Evolutionary conservation across 53 echinoderm and acorn worm species (phyloP), one percentile per base, ranked within the genome.

Genomic region (Antedon mediterranea): DNA sequence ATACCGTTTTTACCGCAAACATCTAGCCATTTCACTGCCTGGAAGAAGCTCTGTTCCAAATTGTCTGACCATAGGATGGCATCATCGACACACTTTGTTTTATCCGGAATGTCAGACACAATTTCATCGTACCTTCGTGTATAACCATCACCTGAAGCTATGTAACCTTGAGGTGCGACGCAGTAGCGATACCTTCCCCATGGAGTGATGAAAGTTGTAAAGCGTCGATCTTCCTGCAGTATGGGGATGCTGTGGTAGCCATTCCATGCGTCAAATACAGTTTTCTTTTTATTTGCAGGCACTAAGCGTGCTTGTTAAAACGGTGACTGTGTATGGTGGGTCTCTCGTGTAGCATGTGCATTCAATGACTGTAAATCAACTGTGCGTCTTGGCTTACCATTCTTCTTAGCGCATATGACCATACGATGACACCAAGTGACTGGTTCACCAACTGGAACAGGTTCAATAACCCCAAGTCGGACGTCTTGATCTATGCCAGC

Each of bases 81-180:
- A 75, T 82, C 82, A 44, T 82, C 82, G 14, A 82, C 75, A 76
- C 70, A 82, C 31, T 82, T 82, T 0, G 76, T 75, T 72, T 72
- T 79, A 42, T 79, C 33, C 0, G 1, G 18, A 27, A 79, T 72
- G 72, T 31, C 72, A 5, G 72, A 57, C 1, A 85, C 76, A 15
- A 85, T 80, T 72, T 85, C 80, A 9, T 85, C 85, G 33, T 77
- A 83, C n/a, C 33, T 43, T 8, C 84, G 79, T 26, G 84, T 79
- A 75, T 84, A 84, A 18, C 84, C 57, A 57, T 27, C 81, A 18
- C 75, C 75, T 20, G 43, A 81, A 15, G 81, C 43, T 18, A 81
- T 78, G 32, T 78, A 78, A 8, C 78, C 78, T 57, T 78, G 78
- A 30, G 57, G 70, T 28, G 70, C 41, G 7, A 27, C 23, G 6